phyloP scores from a whole-genome alignment of 2,888 invertebrate genomes.

The Chrysodeixis includens region DNA sequence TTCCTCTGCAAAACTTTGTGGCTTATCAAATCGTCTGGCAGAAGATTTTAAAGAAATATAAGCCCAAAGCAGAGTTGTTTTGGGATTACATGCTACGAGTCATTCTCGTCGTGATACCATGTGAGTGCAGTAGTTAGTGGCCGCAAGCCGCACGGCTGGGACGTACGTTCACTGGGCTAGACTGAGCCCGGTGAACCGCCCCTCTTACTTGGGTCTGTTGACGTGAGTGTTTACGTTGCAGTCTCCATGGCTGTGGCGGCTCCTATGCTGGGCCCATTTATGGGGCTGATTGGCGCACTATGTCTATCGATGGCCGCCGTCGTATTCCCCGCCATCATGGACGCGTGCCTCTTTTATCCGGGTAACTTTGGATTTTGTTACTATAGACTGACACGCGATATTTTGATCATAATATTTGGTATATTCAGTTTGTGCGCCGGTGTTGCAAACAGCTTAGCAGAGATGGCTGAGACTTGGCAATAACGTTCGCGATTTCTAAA shows the following conservation, averaged over 20 bases:
- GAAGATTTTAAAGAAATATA: neutral
- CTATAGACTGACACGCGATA: neutral
- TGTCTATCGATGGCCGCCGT: constrained; percentile 1
- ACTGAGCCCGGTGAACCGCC: too few species aligned
- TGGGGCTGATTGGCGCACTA: constrained; percentile 3
- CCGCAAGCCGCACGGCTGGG: too few species aligned
- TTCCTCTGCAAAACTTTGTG: constrained; percentile 96
- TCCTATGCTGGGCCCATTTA: neutral
- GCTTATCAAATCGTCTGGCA: constrained; percentile 94
- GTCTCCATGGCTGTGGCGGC: neutral
- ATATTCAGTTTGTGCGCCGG: neutral
- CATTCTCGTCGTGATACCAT: neutral
- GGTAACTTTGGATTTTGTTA: neutral
- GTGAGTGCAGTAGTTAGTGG: constrained; percentile 20
- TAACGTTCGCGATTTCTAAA: neutral
- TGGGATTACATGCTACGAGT: constrained; percentile 9
- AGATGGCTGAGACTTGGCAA: neutral
- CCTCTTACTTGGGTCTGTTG: too few species aligned
- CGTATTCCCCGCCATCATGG: neutral
- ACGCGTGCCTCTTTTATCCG: neutral
- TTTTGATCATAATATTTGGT: neutral
- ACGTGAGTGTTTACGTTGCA: neutral
- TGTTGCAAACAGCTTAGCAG: neutral
- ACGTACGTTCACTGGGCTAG: too few species aligned
- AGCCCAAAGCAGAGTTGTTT: fast-evolving